phyloP scores from a whole-genome alignment of 2,888 invertebrate genomes.

The Tubiluchus corallicola region DNA sequence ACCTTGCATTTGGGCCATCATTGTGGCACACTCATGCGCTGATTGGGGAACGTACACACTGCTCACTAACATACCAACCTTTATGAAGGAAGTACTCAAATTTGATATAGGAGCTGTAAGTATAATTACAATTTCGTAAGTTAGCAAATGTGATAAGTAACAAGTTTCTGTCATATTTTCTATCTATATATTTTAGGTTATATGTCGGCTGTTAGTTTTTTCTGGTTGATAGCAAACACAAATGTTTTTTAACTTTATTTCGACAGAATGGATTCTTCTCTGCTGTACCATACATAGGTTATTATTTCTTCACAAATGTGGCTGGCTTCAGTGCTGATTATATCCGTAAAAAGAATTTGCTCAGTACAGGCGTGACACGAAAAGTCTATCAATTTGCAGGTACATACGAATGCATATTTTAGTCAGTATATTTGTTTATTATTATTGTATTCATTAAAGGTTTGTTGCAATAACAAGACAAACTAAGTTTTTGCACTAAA shows the following conservation, averaged over 20 bases:
- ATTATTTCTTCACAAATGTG: slow-evolving; percentile 22
- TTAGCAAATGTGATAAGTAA: too few species aligned
- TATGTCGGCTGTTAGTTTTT: too few species aligned
- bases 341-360: slow-evolving; percentile 16
- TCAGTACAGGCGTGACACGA: slow-evolving; percentile 21
- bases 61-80: slow-evolving; percentile 22
- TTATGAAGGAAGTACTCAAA: slow-evolving; percentile 23
- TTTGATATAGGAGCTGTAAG: slow-evolving; percentile 19
- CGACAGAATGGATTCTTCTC: slow-evolving; percentile 24
- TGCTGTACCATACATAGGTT: slow-evolving; percentile 23
- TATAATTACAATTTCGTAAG: neutral
- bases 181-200: too few species aligned
- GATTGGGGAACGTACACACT: slow-evolving; percentile 18
- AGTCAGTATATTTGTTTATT: too few species aligned
- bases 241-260: too few species aligned
- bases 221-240: too few species aligned
- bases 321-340: slow-evolving; percentile 21
- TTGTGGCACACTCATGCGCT: slow-evolving; percentile 7
- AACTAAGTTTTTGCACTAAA: too few species aligned
- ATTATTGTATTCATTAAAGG: too few species aligned
- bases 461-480: too few species aligned
- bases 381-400: too few species aligned
- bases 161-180: too few species aligned
- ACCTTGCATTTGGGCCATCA: slow-evolving; percentile 8
- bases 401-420: too few species aligned